Conservation (phyloP, 2,888 invertebrate species). For the Drosophila greeni region DNA sequence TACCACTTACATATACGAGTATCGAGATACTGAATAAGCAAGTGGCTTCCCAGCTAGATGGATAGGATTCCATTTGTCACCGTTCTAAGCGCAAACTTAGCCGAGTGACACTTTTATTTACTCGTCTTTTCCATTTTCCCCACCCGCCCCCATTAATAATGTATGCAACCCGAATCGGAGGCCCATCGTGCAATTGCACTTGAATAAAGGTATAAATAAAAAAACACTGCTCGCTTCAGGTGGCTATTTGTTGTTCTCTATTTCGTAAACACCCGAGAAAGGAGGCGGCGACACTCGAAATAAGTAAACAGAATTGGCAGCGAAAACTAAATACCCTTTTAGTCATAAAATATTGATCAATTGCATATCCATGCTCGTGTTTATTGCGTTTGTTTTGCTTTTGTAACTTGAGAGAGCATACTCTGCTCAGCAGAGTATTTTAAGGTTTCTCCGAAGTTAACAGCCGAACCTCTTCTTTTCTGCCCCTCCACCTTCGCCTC, state of each 20-base stretch:
- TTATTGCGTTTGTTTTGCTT: background rate
- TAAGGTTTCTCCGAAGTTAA: conserved; percentile 9
- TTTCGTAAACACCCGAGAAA: background rate
- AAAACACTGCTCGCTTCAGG: conserved; percentile 19
- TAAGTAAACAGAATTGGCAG: background rate
- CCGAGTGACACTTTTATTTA: conserved; percentile 21
- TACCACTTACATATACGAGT: background rate
- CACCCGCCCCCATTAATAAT: conserved; percentile 18
- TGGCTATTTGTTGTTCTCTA: conserved; percentile 11
- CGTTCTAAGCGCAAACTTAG: conserved; percentile 23
- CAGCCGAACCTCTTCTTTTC: background rate
- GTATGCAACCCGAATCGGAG: conserved; percentile 23
- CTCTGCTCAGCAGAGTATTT: background rate
- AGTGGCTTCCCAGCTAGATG: conserved; percentile 23
- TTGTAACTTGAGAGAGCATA: conserved; percentile 1
- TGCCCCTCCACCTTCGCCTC: background rate
- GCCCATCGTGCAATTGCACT: conserved; percentile 16
- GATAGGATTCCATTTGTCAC: conserved; percentile 43
- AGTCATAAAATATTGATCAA: background rate
- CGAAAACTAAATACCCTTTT: background rate
- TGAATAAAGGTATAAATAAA: conserved; percentile 28
- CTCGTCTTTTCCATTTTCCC: conserved; percentile 8
- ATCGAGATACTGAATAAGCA: conserved; percentile 11
- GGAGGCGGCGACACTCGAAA: background rate
- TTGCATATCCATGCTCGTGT: background rate